Evolutionary conservation across 2,797 vertebrate species (phyloP).

Genomic region (Hirundo rustica): DNA sequence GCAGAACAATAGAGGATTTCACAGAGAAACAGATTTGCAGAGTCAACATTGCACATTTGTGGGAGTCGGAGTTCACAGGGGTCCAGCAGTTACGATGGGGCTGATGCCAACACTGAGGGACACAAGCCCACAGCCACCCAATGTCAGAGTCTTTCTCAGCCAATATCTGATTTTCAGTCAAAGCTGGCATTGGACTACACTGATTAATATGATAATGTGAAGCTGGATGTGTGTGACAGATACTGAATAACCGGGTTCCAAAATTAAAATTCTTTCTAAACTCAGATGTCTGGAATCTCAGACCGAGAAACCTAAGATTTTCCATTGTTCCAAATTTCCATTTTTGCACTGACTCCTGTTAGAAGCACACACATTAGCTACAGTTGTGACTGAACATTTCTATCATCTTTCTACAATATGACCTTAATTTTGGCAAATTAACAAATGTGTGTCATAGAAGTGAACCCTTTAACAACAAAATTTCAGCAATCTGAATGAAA

Average conservation of each 20-base stretch:
- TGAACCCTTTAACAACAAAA: neutral
- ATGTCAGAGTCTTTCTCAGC: neutral
- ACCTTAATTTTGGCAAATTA: neutral
- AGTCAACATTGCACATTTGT: neutral
- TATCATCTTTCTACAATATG: neutral
- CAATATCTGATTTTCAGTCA: neutral
- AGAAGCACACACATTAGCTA: neutral
- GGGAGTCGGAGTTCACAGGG: neutral
- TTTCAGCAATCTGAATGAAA: neutral
- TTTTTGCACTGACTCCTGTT: neutral
- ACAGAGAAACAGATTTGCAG: neutral
- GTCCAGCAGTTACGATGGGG: neutral
- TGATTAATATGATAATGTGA: neutral
- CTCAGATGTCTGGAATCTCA: neutral
- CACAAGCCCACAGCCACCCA: neutral
- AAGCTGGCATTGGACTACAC: neutral
- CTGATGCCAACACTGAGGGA: neutral
- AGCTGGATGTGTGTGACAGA: neutral
- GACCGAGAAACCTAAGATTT: neutral
- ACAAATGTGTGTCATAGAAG: neutral
- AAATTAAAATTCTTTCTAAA: neutral
- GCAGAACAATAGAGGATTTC: conserved; percentile 34
- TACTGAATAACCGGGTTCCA: neutral
- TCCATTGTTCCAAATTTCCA: neutral
- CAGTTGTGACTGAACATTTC: neutral